Percentiles rank a stretch among this genome's conserved stretches.
Conservation (phyloP, 2,888 invertebrate species). For the Rhingia rostrata region DNA sequence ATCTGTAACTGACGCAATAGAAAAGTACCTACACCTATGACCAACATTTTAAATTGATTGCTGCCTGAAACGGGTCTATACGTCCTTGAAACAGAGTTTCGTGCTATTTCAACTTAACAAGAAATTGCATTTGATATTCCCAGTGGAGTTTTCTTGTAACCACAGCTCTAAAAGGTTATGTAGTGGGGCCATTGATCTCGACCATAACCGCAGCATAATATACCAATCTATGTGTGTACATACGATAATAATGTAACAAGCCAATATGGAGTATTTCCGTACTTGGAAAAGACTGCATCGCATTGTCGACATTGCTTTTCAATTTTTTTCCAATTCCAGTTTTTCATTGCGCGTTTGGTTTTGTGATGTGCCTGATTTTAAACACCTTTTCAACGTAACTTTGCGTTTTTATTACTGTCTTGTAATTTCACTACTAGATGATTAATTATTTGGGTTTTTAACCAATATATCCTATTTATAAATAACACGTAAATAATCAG, state of each 20-base stretch:
- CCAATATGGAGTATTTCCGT: conserved; percentile 9
- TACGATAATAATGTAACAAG: neutral
- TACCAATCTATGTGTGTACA: neutral
- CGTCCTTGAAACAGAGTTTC: neutral
- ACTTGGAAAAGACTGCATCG: conserved; percentile 19
- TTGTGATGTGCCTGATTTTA: neutral
- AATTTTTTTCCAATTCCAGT: neutral
- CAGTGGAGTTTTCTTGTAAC: neutral
- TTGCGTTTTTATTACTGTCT: no score
- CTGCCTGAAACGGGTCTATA: neutral
- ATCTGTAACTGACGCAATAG: no score
- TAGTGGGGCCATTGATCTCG: neutral
- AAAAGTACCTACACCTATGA: neutral
- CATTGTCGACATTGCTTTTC: neutral
- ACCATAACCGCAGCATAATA: neutral
- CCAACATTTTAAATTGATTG: neutral
- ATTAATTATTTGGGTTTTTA: no score
- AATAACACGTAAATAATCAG: no score
- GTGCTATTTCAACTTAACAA: neutral
- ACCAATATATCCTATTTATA: no score
- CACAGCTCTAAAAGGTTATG: neutral
- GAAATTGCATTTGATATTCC: neutral
- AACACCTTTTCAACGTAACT: no score
- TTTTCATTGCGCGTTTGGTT: neutral
- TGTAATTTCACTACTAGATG: no score